Percentiles rank a stretch among this genome's conserved stretches.
Conservation (phyloP, 2,797 vertebrate genomes). For the Eupleurogrammus muticus region DNA sequence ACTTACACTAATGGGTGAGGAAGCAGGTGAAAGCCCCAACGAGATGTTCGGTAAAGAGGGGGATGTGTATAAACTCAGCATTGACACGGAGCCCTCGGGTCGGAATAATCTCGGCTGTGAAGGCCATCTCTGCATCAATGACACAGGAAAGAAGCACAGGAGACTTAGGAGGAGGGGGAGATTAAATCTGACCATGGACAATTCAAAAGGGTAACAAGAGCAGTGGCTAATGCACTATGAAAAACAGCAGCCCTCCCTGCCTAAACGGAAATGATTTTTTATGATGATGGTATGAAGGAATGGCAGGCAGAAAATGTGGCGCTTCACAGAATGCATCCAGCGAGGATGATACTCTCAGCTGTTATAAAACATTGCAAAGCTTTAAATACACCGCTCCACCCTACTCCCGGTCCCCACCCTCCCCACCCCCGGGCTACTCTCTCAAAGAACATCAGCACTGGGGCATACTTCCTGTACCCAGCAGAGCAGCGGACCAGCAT, state of each 20-base stretch:
- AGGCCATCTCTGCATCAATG: slow-evolving; percentile 89
- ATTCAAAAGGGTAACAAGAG: slow-evolving; percentile 69
- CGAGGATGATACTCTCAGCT: slow-evolving; percentile 30
- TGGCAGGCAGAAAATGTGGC: slow-evolving; percentile 17
- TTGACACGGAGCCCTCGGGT: slow-evolving; percentile 93
- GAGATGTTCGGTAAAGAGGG: slow-evolving; percentile 98
- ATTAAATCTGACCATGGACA: slow-evolving; percentile 62
- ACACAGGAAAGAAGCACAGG: slow-evolving; percentile 47
- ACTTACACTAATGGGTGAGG: slow-evolving; percentile 93
- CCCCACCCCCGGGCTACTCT: slow-evolving; percentile 71
- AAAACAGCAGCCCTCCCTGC: slow-evolving; percentile 52
- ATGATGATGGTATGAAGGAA: slow-evolving; percentile 31
- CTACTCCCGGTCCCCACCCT: slow-evolving; percentile 62
- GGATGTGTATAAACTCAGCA: slow-evolving; percentile 96
- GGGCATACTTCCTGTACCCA: slow-evolving; percentile 86
- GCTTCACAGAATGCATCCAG: slow-evolving; percentile 41
- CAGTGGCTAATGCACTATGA: slow-evolving; percentile 67
- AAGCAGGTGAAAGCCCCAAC: slow-evolving; percentile 90
- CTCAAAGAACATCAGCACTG: slow-evolving; percentile 82
- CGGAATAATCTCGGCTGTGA: slow-evolving; percentile 92
- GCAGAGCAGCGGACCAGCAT: slow-evolving; percentile 89
- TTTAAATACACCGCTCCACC: slow-evolving; percentile 44
- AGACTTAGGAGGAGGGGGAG: slow-evolving; percentile 57
- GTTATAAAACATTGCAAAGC: slow-evolving; percentile 39
- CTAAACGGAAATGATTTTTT: slow-evolving; percentile 35